Conservation (phyloP, 2,113 vertebrate species). For the Phalacrocorax aristotelis region DNA sequence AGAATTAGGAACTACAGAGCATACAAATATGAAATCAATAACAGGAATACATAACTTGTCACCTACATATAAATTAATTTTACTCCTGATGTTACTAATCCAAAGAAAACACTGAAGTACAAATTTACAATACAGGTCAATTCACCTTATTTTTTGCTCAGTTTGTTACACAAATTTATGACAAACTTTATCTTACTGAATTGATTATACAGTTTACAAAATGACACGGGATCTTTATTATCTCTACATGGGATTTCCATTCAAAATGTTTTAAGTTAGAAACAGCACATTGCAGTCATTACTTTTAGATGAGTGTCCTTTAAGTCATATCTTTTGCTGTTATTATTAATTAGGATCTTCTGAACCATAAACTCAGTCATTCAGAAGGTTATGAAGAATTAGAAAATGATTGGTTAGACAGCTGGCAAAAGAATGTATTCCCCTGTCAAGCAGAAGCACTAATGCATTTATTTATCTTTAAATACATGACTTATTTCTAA, state of each 20-base stretch:
- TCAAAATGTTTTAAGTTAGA: slow-evolving; percentile 11
- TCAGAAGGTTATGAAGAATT: neutral
- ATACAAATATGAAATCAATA: neutral
- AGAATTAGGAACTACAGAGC: neutral
- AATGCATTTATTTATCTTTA: neutral
- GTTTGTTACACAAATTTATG: slow-evolving; percentile 25
- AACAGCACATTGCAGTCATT: neutral
- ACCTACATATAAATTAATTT: neutral
- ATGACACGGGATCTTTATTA: neutral
- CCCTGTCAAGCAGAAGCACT: neutral
- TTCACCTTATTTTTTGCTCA: neutral
- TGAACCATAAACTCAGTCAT: neutral
- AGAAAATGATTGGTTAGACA: neutral
- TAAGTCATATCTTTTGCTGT: neutral
- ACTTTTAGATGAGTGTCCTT: neutral
- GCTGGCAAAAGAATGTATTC: neutral
- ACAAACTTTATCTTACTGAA: neutral
- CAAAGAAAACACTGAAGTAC: neutral
- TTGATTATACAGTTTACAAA: slow-evolving; percentile 19
- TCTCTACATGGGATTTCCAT: neutral
- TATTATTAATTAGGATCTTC: neutral
- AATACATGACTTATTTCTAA: neutral
- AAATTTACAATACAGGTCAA: neutral
- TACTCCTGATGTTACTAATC: neutral
- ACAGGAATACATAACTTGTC: neutral